Base-by-base conservation (phyloP, 2,888 invertebrate species). In the Villa cingulata region DNA sequence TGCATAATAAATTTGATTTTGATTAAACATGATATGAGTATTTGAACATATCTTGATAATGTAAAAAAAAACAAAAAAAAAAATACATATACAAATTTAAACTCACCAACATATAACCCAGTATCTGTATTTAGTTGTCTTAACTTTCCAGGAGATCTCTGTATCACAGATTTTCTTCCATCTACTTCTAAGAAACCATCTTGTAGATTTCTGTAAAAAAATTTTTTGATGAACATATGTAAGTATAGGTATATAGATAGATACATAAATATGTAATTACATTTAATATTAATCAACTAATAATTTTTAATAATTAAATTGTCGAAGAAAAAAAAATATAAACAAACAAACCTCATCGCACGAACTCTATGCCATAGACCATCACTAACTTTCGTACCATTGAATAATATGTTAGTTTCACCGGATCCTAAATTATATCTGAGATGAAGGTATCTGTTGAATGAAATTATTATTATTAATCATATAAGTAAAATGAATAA, bases 141-240 rank as follows among this genome's bases (percentile, higher is more conserved):
- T 53, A 89, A 76, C 61, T 81, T 81, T 43, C 92, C 92, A 1
- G 89, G 89, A 14, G 91, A 85, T 56, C 83, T 80, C 43, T 83
- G 81, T 1, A 86, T 83, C 23, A 83, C 76, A 6, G 86, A 81
- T 45, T 85, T 83, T 45, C 86, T 79, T 41, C 86, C 86, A 68
- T 95, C 94, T n/a, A 95, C 86, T 58, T 87, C 83, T 45, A 95
- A 70, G 23, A 85, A 82, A 10, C 90, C 90, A 55, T 86, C 83
- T 68, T 86, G 87, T 56, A 85, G 81, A 63, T 86, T 86, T 64
- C 91, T 91, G 65, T 27, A 51, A 23, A 23, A 6, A 23, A 6
- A 23, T 6, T n/a, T n/a, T 17, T 23, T 16, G 34, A 45, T n/a
- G 36, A 34, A 39, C 40, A 29, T 9, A 29, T 9, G 29, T 29